A percentile compares a stretch with the other conserved stretches of the same genome.
Evolutionary conservation across 2,888 invertebrate genomes (phyloP).

Genomic region (Nycteola revayana): DNA sequence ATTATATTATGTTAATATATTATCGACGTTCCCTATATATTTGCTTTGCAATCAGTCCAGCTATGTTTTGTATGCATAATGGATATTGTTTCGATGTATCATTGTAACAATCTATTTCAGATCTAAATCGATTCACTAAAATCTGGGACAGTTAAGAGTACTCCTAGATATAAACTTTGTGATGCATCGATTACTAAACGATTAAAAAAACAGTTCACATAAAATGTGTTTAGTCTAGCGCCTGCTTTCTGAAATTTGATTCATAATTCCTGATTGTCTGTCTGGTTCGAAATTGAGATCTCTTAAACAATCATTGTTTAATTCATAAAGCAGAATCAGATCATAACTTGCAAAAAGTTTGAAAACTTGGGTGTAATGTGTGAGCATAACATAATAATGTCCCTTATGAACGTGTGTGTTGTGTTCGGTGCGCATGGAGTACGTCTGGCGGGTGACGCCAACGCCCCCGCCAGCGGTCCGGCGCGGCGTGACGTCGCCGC

Average conservation of each 20-base stretch:
- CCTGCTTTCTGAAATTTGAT: slow-evolving; percentile 31
- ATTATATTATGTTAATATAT: too few relatives aligned
- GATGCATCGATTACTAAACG: too few relatives aligned
- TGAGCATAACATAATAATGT: slow-evolving; percentile 20
- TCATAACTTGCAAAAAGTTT: slow-evolving; percentile 45
- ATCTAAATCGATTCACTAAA: too few relatives aligned
- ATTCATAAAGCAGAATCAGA: slow-evolving; percentile 38
- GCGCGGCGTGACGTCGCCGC: slow-evolving; percentile 34
- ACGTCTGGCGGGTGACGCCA: slow-evolving; percentile 64
- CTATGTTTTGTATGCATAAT: too few relatives aligned
- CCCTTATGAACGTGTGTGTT: slow-evolving; percentile 29
- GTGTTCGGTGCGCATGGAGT: slow-evolving; percentile 27
- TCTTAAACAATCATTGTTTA: slow-evolving; percentile 36
- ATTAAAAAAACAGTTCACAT: too few relatives aligned
- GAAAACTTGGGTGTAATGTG: slow-evolving; percentile 33
- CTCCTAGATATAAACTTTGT: too few relatives aligned
- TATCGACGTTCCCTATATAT: too few relatives aligned
- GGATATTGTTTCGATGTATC: too few relatives aligned
- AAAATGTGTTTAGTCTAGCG: slow-evolving; percentile 50
- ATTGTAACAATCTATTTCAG: too few relatives aligned
- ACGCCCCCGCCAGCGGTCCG: slow-evolving; percentile 46
- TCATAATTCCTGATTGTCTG: slow-evolving; percentile 18
- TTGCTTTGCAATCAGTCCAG: too few relatives aligned
- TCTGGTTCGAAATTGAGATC: slow-evolving; percentile 29
- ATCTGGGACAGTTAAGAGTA: too few relatives aligned